A percentile compares a stretch with the other conserved stretches of the same genome.
Evolutionary conservation across 2,113 vertebrate genomes (phyloP).

Genomic region (Prunella fulvescens): DNA sequence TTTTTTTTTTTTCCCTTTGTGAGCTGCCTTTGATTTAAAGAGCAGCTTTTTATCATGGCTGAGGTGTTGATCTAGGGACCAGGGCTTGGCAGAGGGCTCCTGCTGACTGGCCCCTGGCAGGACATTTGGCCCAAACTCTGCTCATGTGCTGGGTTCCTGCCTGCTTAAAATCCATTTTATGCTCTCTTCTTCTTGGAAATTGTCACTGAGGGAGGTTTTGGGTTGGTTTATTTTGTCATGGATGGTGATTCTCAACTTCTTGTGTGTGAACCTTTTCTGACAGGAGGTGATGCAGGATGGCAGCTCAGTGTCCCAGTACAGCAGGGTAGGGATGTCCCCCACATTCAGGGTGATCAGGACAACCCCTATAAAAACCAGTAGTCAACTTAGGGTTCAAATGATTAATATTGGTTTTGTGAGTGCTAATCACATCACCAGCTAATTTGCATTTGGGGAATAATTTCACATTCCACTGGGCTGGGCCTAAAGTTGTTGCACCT

Average conservation of each 20-base stretch:
- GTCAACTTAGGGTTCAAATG: neutral
- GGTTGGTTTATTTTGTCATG: neutral
- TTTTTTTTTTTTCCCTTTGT: neutral
- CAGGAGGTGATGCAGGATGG: neutral
- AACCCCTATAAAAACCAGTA: fast-evolving
- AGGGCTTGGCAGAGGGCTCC: slow-evolving; percentile 19
- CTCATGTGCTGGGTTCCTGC: neutral
- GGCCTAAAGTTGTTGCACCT: neutral
- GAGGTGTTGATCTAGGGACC: slow-evolving; percentile 19
- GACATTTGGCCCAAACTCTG: slow-evolving; percentile 30
- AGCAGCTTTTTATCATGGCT: neutral
- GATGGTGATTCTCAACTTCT: neutral
- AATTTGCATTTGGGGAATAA: neutral
- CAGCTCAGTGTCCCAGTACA: neutral
- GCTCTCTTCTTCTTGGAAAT: slow-evolving; percentile 14
- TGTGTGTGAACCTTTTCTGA: neutral
- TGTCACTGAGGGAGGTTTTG: neutral
- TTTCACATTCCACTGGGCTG: neutral
- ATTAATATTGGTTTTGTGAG: neutral
- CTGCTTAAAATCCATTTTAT: neutral
- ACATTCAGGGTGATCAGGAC: neutral
- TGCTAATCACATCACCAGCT: neutral
- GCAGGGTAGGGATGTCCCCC: fast-evolving
- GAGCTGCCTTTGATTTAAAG: slow-evolving; percentile 55
- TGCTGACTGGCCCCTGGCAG: slow-evolving; percentile 43